These are phyloP conservation scores for Enteromius treurensis DNA, from an alignment of 2,797 vertebrate genomes.

Conservation along the genomic window DNA sequence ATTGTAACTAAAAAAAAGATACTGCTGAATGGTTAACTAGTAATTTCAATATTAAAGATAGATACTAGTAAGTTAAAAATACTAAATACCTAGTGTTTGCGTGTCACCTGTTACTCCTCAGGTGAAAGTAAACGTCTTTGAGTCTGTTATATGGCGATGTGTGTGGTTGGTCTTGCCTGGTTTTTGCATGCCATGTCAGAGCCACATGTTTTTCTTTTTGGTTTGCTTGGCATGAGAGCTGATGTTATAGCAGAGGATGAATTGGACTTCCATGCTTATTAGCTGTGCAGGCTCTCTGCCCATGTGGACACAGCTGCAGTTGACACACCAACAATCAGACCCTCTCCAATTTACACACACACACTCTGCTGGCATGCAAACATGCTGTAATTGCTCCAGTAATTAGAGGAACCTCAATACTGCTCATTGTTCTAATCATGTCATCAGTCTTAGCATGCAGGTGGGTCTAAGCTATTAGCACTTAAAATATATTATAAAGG, in stretches of 20 bases:
- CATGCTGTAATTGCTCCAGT: constrained; percentile 52
- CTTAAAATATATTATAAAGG: not conserved
- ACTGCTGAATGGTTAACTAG: not conserved
- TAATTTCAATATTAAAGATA: not conserved
- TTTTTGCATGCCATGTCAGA: constrained; percentile 60
- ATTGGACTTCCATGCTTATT: constrained; percentile 61
- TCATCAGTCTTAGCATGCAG: constrained; percentile 52
- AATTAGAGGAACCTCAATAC: constrained; percentile 50
- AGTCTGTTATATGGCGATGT: constrained; percentile 53
- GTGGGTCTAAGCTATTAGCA: constrained; percentile 30
- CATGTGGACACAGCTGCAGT: constrained; percentile 64
- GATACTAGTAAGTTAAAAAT: constrained; percentile 1
- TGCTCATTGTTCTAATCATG: constrained; percentile 53
- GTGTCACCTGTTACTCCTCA: constrained; percentile 70
- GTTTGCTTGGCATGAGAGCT: constrained; percentile 60
- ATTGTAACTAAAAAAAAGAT: not conserved
- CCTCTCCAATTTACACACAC: constrained; percentile 49
- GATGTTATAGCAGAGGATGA: constrained; percentile 58
- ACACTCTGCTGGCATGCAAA: constrained; percentile 29
- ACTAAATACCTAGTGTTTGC: constrained; percentile 32
- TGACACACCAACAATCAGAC: constrained; percentile 55
- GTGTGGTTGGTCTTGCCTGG: constrained; percentile 59
- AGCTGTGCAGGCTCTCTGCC: constrained; percentile 56
- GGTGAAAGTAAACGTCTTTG: constrained; percentile 49
- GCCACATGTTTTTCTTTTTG: constrained; percentile 65